Evolutionary conservation across 2,113 vertebrate genomes (phyloP).

Genomic region (Muntiacus reevesi): DNA sequence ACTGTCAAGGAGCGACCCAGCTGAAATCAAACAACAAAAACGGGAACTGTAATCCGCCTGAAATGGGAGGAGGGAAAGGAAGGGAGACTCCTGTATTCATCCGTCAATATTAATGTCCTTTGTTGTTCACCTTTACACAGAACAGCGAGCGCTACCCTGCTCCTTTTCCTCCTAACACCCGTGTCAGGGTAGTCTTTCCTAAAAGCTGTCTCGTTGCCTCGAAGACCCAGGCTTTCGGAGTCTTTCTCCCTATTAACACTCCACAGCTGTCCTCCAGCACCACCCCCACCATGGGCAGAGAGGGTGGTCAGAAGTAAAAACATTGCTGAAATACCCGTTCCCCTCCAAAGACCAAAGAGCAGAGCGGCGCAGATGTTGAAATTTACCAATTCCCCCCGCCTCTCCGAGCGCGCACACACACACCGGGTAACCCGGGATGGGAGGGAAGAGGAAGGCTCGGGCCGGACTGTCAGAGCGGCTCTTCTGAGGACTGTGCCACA

Average conservation of each 20-base stretch:
- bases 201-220: neutral
- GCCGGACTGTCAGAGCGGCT: conserved; percentile 5
- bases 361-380: conserved; percentile 22
- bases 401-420: neutral
- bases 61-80: conserved; percentile 45
- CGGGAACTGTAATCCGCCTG: conserved; percentile 40
- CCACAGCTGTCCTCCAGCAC: neutral
- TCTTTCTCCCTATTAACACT: neutral
- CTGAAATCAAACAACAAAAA: conserved; percentile 68
- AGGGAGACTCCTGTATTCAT: conserved; percentile 62
- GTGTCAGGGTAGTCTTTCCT: neutral
- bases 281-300: neutral
- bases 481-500: neutral
- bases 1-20: conserved; percentile 53
- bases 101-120: conserved; percentile 78
- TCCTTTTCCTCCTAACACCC: neutral
- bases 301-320: conserved; percentile 35
- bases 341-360: conserved; percentile 15
- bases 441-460: neutral
- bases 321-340: conserved; percentile 5
- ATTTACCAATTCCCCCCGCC: neutral
- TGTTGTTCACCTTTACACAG: conserved; percentile 78
- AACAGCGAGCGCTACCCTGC: conserved; percentile 20
- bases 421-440: neutral
- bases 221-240: neutral